Conservation (phyloP, 2,113 vertebrate genomes). For the Lethenteron reissneri region DNA sequence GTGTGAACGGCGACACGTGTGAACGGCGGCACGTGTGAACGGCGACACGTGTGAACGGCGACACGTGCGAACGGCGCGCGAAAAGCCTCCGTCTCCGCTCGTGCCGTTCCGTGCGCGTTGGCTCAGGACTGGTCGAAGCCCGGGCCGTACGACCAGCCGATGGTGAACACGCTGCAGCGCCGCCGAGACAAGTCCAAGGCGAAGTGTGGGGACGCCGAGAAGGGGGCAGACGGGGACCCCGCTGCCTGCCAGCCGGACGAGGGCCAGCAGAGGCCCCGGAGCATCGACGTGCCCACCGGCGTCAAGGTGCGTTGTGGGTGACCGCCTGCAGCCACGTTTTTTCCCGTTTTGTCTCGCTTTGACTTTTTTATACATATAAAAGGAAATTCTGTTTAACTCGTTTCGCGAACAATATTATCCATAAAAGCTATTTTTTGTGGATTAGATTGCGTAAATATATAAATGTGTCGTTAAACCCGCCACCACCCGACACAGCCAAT, state of each 20-base stretch:
- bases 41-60: too few relatives aligned
- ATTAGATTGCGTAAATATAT: too few relatives aligned
- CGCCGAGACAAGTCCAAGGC: conserved; percentile 56
- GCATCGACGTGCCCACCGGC: conserved; percentile 47
- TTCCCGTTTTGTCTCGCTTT: background rate
- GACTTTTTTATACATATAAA: background rate
- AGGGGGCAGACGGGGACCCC: conserved; percentile 30
- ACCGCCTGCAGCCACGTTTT: background rate
- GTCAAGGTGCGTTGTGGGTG: conserved; percentile 38
- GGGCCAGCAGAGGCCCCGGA: conserved; percentile 35
- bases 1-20: too few relatives aligned
- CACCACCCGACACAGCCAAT: too few relatives aligned
- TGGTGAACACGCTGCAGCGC: conserved; percentile 41
- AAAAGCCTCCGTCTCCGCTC: background rate
- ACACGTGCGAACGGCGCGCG: background rate
- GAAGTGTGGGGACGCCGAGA: conserved; percentile 27
- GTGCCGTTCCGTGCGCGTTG: background rate
- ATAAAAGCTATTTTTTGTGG: too few relatives aligned
- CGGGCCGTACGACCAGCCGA: conserved; percentile 47
- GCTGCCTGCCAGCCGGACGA: conserved; percentile 21
- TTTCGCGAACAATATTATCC: too few relatives aligned
- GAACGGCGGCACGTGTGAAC: too few relatives aligned
- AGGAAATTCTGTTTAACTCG: too few relatives aligned
- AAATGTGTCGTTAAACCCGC: too few relatives aligned
- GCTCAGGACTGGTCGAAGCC: conserved; percentile 78